Base-by-base conservation (phyloP, 35 echinoderm and acorn worm species). In the Apostichopus japonicus region DNA sequence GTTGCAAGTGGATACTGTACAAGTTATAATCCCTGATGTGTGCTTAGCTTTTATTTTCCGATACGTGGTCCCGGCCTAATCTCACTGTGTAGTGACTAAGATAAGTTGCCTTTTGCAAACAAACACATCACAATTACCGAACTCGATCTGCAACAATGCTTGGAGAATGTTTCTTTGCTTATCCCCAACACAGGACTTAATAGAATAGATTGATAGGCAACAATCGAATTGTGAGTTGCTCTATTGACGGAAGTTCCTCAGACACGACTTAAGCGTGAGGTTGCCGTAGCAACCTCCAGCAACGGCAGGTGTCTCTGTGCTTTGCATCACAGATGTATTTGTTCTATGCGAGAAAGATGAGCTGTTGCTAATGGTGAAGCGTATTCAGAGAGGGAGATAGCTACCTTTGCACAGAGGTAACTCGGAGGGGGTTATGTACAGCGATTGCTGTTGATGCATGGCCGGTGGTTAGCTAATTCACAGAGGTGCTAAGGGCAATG, bases 241-340 rank as follows among this genome's bases (percentile, higher is more conserved):
- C 33, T 44, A 44, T 44, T 54, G 79, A 33, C 79, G 79, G 78
- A 54, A 83, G 51, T 83, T 83, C 1, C 19, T 33, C 15, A 55
- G 27, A 55, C 79, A 83, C 10, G 8, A 8, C 79, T 83, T 56
- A 17, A 11, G 79, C 79, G 44, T 83, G 6, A 52, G n/a, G 79
- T 83, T 16, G 79, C 54, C 79, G 54, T 83, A 52, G 44, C 79
- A 54, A 83, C 79, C 27, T 19, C 44, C 79, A 3, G 79, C 79
- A 83, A 54, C 79, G 51, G 54, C 54, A 83, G 79, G 79, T 54
- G 13, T 17, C 52, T 83, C 79, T 16, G 54, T 13, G 17, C 11
- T 23, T 80, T 80, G 25, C 52, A 17, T 67, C 63, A 10, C 19
- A 44, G 2, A 4, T 44, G 33, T 44, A 44, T 44, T 44, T 44